Evolutionary conservation across 2,113 vertebrate species (phyloP), one percentile per base, ranked within the genome.

Genomic region (Bagarius yarrelli): DNA sequence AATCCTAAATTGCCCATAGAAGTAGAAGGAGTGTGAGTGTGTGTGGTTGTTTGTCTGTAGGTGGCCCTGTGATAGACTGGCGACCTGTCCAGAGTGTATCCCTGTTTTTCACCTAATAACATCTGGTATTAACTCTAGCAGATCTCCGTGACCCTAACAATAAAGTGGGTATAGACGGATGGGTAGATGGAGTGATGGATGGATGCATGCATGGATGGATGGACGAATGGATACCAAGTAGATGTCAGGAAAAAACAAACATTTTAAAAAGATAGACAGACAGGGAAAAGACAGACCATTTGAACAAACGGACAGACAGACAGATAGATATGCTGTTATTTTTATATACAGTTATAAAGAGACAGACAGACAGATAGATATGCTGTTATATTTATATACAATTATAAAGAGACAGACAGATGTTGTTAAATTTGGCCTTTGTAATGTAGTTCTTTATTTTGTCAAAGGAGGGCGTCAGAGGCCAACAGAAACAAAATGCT

Each of bases 401-500:
- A 18, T 18, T 18, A 6, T 32, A 5, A 32, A 18, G 15, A 63
- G 2, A 63, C 19, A n/a, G n/a, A 18, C 30, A 2, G 16, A n/a
- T 63, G 9, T 32, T 59, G 4, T 21, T 44, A 18, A 61, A 30
- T 23, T 52, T 30, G 21, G n/a, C 13, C 3, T 5, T 16, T 14
- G 69, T 15, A 23, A 21, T 71, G 78, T 32, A 79, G 55, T 61
- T 80, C 78, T 2, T 56, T 32, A 44, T 76, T 21, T 53, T 9
- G 21, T 16, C 83, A 75, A 64, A 63, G 1, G 83, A 63, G 70
- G 83, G 83, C 80, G 56, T 55, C 60, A 82, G 25, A 82, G 70
- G n/a, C 61, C 69, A 60, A 14, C 52, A 52, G 13, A 18, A 32
- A 50, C n/a, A 25, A 1, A 2, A 44, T 67, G n/a, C 5, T 2